Conservation (phyloP, 2,113 vertebrate genomes). For the Tragelaphus strepsiceros region DNA sequence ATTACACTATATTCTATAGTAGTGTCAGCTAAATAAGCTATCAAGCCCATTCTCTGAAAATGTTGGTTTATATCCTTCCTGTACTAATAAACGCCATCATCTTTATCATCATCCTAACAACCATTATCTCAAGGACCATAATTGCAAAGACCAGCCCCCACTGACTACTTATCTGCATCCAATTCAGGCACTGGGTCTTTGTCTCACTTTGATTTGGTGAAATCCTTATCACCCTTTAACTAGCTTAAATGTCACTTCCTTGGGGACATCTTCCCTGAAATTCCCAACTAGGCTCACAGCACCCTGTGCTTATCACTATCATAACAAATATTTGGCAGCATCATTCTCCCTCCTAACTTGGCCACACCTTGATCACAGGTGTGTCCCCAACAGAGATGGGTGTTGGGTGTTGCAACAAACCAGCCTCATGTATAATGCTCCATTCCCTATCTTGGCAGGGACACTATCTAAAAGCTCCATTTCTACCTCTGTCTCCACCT, state of each 20-base stretch:
- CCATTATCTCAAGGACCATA: background rate
- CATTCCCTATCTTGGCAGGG: background rate
- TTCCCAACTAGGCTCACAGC: background rate
- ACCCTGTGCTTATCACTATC: background rate
- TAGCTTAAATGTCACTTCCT: background rate
- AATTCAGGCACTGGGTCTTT: background rate
- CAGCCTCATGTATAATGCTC: background rate
- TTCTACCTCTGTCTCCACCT: background rate
- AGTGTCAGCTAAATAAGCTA: background rate
- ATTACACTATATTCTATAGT: background rate
- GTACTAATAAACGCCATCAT: background rate
- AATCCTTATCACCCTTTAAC: background rate
- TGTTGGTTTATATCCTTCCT: background rate
- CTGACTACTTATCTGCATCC: background rate
- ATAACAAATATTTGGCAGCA: background rate
- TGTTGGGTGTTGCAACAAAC: background rate
- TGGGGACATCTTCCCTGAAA: background rate
- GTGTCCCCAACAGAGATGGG: background rate
- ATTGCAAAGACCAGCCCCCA: background rate
- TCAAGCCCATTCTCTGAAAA: background rate
- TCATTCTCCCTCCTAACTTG: no score
- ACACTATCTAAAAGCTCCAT: background rate
- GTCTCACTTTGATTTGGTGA: background rate
- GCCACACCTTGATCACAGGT: background rate
- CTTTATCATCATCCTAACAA: background rate